These are phyloP conservation scores for Nibea coibor DNA, from an alignment of 2,113 vertebrate genomes.

Conservation along the genomic window DNA sequence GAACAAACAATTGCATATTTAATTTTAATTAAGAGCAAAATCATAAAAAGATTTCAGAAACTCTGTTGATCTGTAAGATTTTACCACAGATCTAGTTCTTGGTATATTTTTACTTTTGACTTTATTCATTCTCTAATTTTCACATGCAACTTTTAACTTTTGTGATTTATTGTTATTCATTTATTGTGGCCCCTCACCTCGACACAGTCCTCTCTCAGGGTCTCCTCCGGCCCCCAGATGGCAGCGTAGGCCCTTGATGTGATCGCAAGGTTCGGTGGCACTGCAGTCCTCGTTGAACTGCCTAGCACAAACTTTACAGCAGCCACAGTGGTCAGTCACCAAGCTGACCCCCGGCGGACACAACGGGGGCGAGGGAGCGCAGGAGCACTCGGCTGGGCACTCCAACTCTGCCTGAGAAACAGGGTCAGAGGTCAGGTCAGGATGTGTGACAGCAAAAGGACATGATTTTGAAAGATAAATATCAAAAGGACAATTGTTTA, in stretches of 20 bases:
- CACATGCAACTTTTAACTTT: background rate
- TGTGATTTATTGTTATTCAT: no score
- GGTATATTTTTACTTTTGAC: background rate
- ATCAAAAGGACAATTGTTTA: background rate
- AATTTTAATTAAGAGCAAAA: background rate
- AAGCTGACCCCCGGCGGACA: conserved; percentile 80
- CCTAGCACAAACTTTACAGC: conserved; percentile 83
- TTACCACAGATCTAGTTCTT: background rate
- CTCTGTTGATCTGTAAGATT: background rate
- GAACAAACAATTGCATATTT: no score
- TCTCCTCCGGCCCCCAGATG: conserved; percentile 80
- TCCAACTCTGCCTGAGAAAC: conserved; percentile 54
- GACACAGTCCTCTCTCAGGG: conserved; percentile 78
- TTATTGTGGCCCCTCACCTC: conserved; percentile 69
- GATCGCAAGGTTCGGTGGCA: conserved; percentile 79
- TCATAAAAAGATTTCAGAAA: background rate
- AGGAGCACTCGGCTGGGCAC: conserved; percentile 77
- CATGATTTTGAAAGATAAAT: background rate
- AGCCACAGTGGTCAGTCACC: conserved; percentile 81
- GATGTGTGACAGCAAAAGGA: background rate
- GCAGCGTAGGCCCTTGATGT: conserved; percentile 86
- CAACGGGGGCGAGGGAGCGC: conserved; percentile 50
- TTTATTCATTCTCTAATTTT: background rate
- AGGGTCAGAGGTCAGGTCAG: conserved; percentile 39
- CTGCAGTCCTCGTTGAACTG: conserved; percentile 86